Evolutionary conservation across 2,797 vertebrate species (phyloP).

Genomic region (Garrulus glandarius): DNA sequence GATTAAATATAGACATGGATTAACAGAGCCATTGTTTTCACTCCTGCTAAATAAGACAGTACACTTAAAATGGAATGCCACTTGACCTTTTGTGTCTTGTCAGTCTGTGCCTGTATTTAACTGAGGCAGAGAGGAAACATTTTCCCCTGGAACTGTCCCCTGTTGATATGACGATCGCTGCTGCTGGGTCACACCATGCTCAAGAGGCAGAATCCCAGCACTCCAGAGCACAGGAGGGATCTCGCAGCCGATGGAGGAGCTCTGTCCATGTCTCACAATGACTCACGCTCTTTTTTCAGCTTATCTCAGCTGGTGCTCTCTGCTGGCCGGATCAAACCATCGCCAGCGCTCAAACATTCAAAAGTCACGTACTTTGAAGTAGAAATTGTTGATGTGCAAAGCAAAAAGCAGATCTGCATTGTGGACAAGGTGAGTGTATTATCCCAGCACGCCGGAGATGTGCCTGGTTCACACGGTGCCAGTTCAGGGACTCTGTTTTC

Average conservation of each 20-base stretch:
- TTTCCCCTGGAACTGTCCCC: constrained; percentile 33
- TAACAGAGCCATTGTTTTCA: constrained; percentile 77
- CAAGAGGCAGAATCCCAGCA: constrained; percentile 36
- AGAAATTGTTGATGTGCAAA: constrained; percentile 78
- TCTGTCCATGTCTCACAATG: constrained; percentile 32
- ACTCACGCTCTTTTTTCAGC: constrained; percentile 61
- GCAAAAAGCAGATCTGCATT: constrained; percentile 78
- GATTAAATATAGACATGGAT: constrained; percentile 80
- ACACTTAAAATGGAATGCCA: constrained; percentile 70
- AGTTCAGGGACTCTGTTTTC: not conserved
- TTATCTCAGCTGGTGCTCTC: constrained; percentile 73
- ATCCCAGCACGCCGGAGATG: not conserved
- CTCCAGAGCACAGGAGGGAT: constrained; percentile 34
- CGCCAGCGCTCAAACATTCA: constrained; percentile 57
- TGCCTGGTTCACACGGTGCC: not conserved
- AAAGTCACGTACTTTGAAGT: constrained; percentile 77
- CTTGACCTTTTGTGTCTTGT: constrained; percentile 67
- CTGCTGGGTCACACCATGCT: constrained; percentile 60
- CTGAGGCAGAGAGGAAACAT: constrained; percentile 19
- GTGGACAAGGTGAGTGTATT: constrained; percentile 78
- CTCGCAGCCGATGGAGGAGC: constrained; percentile 25
- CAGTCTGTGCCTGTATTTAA: constrained; percentile 68
- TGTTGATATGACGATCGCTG: constrained; percentile 45
- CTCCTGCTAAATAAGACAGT: constrained; percentile 74
- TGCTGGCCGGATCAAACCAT: constrained; percentile 59